These are phyloP conservation scores for Lepeophtheirus nordmannii DNA, from an alignment of 2,888 invertebrate species.

Conservation along the genomic window DNA sequence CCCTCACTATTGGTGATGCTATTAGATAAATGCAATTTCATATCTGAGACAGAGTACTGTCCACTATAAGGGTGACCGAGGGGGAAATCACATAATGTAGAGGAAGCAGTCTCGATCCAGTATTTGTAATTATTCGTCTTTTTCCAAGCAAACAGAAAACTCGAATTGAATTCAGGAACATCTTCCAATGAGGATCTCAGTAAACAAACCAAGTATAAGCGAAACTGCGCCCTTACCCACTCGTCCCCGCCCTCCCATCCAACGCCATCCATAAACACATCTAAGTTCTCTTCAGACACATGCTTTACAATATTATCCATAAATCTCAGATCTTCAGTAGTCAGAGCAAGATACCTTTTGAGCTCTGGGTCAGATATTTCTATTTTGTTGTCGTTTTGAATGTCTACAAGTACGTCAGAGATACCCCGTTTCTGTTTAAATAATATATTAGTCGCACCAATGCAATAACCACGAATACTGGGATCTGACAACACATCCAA, in stretches of 20 bases:
- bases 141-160: constrained; percentile 69
- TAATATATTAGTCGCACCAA: constrained; percentile 96
- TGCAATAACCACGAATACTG: constrained; percentile 55
- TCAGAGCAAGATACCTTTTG: constrained; percentile 64
- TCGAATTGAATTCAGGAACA: constrained; percentile 54
- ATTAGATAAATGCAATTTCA: constrained; percentile 75
- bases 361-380: constrained; percentile 65
- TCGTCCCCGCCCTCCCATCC: constrained; percentile 86
- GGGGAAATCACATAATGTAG: constrained; percentile 43
- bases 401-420: constrained; percentile 70
- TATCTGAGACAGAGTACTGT: constrained; percentile 79
- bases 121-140: constrained; percentile 71
- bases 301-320: constrained; percentile 77
- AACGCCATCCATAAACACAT: constrained; percentile 54
- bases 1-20: constrained; percentile 87
- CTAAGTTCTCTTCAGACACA: constrained; percentile 47
- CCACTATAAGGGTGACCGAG: constrained; percentile 88
- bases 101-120: constrained; percentile 55
- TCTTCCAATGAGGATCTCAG: constrained; percentile 53
- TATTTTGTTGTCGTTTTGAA: constrained; percentile 60
- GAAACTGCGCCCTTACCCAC: constrained; percentile 89
- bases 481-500: constrained; percentile 76
- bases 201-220: constrained; percentile 62
- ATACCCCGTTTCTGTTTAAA: constrained; percentile 87
- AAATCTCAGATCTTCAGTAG: constrained; percentile 87